phyloP scores from a whole-genome alignment of 2,113 vertebrate genomes.

The Podiceps cristatus region DNA sequence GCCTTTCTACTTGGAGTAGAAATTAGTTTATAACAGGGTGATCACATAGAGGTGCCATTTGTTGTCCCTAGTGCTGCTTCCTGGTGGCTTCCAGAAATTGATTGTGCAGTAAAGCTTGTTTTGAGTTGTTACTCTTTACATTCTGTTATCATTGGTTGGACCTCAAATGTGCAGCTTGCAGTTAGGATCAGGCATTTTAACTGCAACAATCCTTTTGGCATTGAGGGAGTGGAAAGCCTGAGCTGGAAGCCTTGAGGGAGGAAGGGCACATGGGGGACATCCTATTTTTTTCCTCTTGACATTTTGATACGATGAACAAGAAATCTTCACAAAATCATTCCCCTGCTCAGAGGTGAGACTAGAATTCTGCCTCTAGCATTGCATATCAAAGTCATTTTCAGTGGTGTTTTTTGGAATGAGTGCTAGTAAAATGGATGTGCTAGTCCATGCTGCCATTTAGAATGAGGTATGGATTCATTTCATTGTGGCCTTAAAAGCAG shows the following conservation, averaged over 20 bases:
- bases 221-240: neutral
- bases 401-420: neutral
- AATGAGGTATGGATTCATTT: neutral
- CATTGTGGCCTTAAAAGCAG: neutral
- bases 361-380: neutral
- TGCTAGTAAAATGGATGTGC: neutral
- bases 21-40: neutral
- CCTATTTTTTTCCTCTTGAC: neutral
- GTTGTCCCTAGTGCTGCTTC: neutral
- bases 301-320: neutral
- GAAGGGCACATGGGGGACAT: neutral
- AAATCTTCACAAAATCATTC: neutral
- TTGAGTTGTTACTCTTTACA: neutral
- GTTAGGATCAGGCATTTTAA: neutral
- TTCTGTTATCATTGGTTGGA: neutral
- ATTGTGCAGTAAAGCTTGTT: neutral
- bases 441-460: neutral
- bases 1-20: neutral
- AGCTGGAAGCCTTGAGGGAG: neutral
- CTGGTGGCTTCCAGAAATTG: neutral
- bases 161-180: neutral
- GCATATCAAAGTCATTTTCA: neutral
- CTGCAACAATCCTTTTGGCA: neutral
- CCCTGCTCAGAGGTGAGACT: neutral
- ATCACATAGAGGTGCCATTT: neutral